phyloP scores from a whole-genome alignment of 2,113 vertebrate genomes.

The Myiagra hebetior region DNA sequence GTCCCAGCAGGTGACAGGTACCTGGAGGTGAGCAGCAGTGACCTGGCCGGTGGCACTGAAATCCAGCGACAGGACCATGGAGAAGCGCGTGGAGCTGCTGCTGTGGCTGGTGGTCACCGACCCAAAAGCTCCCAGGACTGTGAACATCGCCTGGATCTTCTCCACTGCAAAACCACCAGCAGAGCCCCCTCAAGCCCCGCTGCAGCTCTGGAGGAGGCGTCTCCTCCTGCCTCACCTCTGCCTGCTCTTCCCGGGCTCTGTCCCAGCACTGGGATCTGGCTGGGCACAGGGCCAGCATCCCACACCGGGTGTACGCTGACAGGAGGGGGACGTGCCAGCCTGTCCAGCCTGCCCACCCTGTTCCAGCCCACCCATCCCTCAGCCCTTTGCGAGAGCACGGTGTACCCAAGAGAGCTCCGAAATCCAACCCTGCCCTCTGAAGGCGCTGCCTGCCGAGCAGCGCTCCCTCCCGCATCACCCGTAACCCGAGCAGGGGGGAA shows the following conservation, averaged over 20 bases:
- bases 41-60: conserved; percentile 84
- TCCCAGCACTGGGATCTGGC: rapidly evolving
- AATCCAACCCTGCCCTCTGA: not conserved
- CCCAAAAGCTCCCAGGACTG: conserved; percentile 86
- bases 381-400: not conserved
- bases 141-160: conserved; percentile 89
- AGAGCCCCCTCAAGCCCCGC: rapidly evolving
- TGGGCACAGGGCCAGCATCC: rapidly evolving
- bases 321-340: not conserved
- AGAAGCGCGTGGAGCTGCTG: conserved; percentile 81
- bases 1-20: not conserved
- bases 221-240: not conserved
- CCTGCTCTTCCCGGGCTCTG: not conserved
- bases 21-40: conserved; percentile 89
- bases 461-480: not conserved
- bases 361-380: rapidly evolving
- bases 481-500: not conserved
- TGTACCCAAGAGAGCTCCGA: not conserved
- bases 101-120: conserved; percentile 75
- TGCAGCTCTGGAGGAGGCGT: not conserved
- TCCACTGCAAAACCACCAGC: conserved; percentile 74
- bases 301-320: rapidly evolving
- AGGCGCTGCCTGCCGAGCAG: not conserved
- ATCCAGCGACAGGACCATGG: conserved; percentile 88
- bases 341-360: not conserved